phyloP scores from a whole-genome alignment of 2,113 vertebrate species.

The Crotalus tigris region DNA sequence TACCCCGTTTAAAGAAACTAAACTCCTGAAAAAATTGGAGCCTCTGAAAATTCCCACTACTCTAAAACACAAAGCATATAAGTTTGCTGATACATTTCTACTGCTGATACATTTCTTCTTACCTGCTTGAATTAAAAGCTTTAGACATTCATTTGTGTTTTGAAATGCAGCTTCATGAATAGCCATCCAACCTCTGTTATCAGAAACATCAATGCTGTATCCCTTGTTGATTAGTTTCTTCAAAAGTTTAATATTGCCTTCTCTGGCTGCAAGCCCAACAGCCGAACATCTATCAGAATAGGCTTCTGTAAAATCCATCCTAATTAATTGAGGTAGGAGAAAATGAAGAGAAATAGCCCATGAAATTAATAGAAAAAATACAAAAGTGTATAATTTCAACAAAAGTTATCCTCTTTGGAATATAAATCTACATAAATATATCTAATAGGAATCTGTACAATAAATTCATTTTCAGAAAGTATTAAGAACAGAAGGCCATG shows the following conservation, averaged over 20 bases:
- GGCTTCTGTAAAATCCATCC: slow-evolving; percentile 90
- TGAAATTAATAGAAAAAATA: neutral
- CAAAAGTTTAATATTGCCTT: slow-evolving; percentile 70
- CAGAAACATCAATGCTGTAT: slow-evolving; percentile 75
- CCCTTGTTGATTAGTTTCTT: slow-evolving; percentile 77
- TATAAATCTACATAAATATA: neutral
- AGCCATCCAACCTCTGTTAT: slow-evolving; percentile 93
- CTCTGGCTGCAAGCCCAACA: slow-evolving; percentile 79
- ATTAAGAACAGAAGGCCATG: neutral
- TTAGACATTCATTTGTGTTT: slow-evolving; percentile 77
- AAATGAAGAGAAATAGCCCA: neutral
- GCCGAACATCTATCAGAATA: slow-evolving; percentile 83
- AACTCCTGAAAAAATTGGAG: neutral
- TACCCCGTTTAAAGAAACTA: neutral
- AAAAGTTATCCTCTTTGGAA: neutral
- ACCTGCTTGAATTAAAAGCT: slow-evolving; percentile 77
- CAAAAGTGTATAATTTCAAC: slow-evolving; percentile 1
- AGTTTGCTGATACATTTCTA: neutral
- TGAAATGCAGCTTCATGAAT: slow-evolving; percentile 88
- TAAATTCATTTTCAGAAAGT: neutral
- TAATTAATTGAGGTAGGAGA: neutral
- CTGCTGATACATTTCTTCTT: slow-evolving; percentile 33
- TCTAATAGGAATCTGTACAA: neutral
- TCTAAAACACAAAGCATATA: neutral
- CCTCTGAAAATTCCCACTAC: neutral